Evolutionary conservation across 2,888 invertebrate genomes (phyloP), one percentile per base, ranked within the genome.

Genomic region (Gisinianus flammeolus): DNA sequence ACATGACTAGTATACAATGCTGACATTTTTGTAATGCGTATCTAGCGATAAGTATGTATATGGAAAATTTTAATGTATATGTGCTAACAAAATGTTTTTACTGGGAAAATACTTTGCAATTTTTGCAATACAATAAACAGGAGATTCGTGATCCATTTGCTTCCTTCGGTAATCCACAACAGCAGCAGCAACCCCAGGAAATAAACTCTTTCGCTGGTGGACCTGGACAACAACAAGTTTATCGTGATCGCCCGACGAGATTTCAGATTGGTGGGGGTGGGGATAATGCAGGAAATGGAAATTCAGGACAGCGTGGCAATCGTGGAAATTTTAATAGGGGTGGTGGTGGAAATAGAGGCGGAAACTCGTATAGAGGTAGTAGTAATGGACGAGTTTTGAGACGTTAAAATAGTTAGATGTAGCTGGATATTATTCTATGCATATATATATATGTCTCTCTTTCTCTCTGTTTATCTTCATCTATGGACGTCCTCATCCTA

Each of bases 141-240:
- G 84, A 84, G 81, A 79, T 83, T 76, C 80, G 81, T 44, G n/a
- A n/a, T n/a, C 82, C 84, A 72, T 84, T 83, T 82, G 52, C 67
- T 6, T 44, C 62, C 24, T 66, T 66, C 28, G 62, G 22, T 58
- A 58, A 74, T n/a, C 62, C 26, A n/a, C 16, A 6, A 22, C 24
- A n/a, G 19, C 44, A 33, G n/a, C 12, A 4, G 3, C 54, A 52
- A 28, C 28, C 6, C 10, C 52, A 24, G 5, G 19, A 26, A 22
- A n/a, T n/a, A n/a, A n/a, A n/a, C n/a, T 12, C 4, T 10, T 16
- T 26, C 3, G 81, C 78, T 70, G 81, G 81, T 66, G 81, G 81
- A 74, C 77, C 80, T 72, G 70, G 76, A 54, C 81, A 81, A 24
- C 79, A 80, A 71, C 79, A 79, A 77, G 80, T 81, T 30, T 76